A percentile compares a stretch with the other conserved stretches of the same genome.
These are phyloP conservation scores for Natator depressus DNA, from an alignment of 2,113 vertebrate genomes.

Conservation along the genomic window DNA sequence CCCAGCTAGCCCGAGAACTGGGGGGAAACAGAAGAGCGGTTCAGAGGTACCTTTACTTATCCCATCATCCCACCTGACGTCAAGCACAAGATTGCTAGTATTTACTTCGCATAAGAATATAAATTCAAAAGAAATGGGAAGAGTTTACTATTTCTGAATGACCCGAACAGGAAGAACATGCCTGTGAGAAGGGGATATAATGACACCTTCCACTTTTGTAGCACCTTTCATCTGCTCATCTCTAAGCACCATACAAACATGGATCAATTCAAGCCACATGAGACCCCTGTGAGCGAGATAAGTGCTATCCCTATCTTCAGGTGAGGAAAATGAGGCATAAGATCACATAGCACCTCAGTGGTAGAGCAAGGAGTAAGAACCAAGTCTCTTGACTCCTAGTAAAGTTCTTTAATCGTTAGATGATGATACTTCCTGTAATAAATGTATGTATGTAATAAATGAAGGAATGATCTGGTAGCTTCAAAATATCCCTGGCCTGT, in stretches of 20 bases:
- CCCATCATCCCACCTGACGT: background rate
- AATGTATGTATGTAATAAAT: background rate
- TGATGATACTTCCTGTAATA: background rate
- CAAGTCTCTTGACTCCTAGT: background rate
- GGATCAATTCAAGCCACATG: background rate
- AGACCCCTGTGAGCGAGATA: background rate
- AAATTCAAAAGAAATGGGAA: background rate
- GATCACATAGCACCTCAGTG: background rate
- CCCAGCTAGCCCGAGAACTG: background rate
- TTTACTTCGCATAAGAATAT: background rate
- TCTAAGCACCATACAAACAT: background rate
- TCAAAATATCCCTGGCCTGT: background rate
- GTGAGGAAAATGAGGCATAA: background rate
- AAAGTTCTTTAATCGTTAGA: background rate
- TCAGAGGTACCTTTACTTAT: background rate
- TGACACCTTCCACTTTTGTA: background rate
- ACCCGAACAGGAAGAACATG: background rate
- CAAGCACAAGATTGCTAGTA: background rate
- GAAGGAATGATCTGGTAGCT: background rate
- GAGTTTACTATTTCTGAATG: background rate
- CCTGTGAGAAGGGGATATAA: background rate
- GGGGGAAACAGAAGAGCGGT: background rate
- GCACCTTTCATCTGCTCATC: background rate
- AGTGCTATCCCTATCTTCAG: background rate
- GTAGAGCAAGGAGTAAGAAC: background rate